Evolutionary conservation across 2,797 vertebrate genomes (phyloP), one percentile per base, ranked within the genome.

Genomic region (Limnodromus scolopaceus): DNA sequence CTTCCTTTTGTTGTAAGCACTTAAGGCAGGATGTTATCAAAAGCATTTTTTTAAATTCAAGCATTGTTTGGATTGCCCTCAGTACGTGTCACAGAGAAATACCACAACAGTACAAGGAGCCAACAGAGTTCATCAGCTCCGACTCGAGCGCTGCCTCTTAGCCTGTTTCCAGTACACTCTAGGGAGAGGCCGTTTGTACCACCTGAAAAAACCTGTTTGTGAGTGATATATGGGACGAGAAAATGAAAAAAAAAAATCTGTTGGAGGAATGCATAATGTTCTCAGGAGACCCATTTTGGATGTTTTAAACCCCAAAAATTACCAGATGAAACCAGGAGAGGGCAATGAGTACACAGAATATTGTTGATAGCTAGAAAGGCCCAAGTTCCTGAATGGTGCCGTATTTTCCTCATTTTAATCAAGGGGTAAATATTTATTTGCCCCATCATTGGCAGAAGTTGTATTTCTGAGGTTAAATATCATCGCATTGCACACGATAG

Each of bases 261-360:
- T 51, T 2, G 14, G 55, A 70, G 55, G 30, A 58, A 30, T 51
- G n/a, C 46, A 11, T 28, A 25, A 43, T 14, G n/a, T 27, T 90
- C 57, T 80, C 38, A 41, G 49, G 28, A 91, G 51, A 87, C 9
- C 27, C 0, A 2, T 68, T 84, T 87, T 9, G 9, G 20, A 1
- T n/a, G 32, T 54, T 74, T 65, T 49, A 79, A 92, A 84, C 41
- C n/a, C 28, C 22, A 64, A 96, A 93, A 78, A 55, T 89, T 98
- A 96, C 95, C 90, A 74, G 22, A 48, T 78, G 19, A 78, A 83
- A 95, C 98, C 98, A 98, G 98, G 76, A 98, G 98, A 97, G 98
- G 98, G 98, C 98, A 89, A 94, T 82, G 92, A 95, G 86, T 51
- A 95, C 97, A 96, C 43, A 87, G 91, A 86, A 71, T 89, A 93